phyloP scores from a whole-genome alignment of 2,113 vertebrate species.

The Mus pahari region DNA sequence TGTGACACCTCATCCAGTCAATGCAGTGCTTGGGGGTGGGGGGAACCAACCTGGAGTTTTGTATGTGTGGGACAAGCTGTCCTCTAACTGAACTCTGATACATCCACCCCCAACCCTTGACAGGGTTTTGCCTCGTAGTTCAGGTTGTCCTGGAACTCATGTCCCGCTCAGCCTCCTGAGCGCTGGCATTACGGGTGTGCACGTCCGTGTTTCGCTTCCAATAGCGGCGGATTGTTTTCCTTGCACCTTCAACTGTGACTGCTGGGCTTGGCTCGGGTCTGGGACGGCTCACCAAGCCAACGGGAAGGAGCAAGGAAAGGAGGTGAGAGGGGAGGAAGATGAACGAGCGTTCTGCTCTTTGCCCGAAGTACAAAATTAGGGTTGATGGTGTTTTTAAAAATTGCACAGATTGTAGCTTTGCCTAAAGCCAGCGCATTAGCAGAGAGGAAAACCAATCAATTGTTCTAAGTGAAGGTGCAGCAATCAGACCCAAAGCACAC shows the following conservation, averaged over 20 bases:
- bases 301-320: background rate
- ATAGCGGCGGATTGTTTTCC: background rate
- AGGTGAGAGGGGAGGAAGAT: background rate
- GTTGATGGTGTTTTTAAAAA: conserved; percentile 22
- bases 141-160: background rate
- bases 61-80: background rate
- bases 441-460: conserved; percentile 32
- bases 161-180: background rate
- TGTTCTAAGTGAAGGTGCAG: conserved; percentile 54
- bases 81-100: too few species aligned
- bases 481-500: conserved; percentile 42
- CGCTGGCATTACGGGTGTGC: background rate
- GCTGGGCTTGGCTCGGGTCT: background rate
- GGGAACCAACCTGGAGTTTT: background rate
- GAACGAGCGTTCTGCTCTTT: background rate
- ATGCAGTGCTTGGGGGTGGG: too few species aligned
- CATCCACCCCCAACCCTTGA: background rate
- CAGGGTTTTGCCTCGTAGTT: background rate
- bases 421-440: conserved; percentile 36
- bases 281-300: background rate
- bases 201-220: background rate
- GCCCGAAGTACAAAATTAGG: conserved; percentile 59
- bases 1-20: background rate
- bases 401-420: conserved; percentile 55
- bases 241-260: background rate